These are phyloP conservation scores for Chrysolina oricalcia DNA, from an alignment of 2,888 invertebrate genomes.

Conservation along the genomic window DNA sequence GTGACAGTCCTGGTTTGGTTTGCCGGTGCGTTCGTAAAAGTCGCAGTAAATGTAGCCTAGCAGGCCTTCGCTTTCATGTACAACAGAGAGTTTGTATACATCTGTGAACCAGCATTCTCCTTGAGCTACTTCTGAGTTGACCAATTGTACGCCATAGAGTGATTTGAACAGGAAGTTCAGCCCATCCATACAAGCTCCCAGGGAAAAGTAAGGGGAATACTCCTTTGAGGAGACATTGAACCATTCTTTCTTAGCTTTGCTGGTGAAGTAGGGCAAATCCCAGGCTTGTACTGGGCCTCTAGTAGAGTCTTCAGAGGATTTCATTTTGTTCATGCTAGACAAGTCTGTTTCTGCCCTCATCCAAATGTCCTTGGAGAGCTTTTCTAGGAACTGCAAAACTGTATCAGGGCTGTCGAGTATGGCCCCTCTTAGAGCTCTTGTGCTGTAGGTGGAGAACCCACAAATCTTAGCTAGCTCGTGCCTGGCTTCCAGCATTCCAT, in stretches of 20 bases:
- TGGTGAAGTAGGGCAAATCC: slow-evolving; percentile 92
- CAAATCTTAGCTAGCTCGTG: slow-evolving; percentile 88
- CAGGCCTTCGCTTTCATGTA: slow-evolving; percentile 85
- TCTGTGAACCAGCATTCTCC: slow-evolving; percentile 84
- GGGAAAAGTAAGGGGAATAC: slow-evolving; percentile 89
- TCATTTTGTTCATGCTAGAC: slow-evolving; percentile 83
- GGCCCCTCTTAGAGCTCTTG: slow-evolving; percentile 91
- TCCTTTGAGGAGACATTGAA: slow-evolving; percentile 82
- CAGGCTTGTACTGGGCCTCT: slow-evolving; percentile 76
- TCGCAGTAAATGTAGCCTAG: slow-evolving; percentile 87
- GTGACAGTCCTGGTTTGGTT: slow-evolving; percentile 98
- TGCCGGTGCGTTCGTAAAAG: slow-evolving; percentile 92
- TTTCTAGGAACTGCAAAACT: slow-evolving; percentile 86
- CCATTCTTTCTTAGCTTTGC: slow-evolving; percentile 82
- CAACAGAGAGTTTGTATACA: slow-evolving; percentile 94
- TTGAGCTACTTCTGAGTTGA: slow-evolving; percentile 80
- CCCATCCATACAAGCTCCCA: slow-evolving; percentile 98
- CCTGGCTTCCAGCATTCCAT: slow-evolving; percentile 82
- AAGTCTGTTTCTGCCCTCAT: slow-evolving; percentile 85
- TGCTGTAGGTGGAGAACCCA: slow-evolving; percentile 91
- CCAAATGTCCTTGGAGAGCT: slow-evolving; percentile 81
- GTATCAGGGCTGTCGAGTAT: slow-evolving; percentile 87
- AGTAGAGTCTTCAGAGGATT: slow-evolving; percentile 70
- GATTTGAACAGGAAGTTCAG: slow-evolving; percentile 89
- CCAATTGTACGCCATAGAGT: slow-evolving; percentile 87